Conservation (phyloP, 2,888 invertebrate genomes). For the Lasioglossum marginatum region DNA sequence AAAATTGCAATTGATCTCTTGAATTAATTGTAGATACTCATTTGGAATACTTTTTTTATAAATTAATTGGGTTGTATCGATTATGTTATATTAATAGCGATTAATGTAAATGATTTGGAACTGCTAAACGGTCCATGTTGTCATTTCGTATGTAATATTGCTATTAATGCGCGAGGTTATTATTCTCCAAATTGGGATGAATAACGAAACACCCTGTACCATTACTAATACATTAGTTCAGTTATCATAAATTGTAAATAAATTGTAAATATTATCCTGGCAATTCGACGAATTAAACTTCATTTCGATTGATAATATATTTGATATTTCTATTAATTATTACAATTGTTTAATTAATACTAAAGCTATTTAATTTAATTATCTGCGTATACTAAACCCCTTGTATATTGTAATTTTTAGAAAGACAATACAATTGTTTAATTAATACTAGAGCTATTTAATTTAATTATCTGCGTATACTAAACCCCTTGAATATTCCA, state of each 20-base stretch:
- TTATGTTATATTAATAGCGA: background rate
- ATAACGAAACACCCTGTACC: background rate
- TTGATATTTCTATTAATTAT: background rate
- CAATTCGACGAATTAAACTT: background rate
- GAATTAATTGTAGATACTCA: background rate
- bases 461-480: background rate
- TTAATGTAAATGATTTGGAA: background rate
- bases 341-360: too few relatives aligned
- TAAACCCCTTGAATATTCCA: background rate
- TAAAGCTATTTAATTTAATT: too few relatives aligned
- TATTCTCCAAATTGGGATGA: background rate
- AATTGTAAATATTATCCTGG: background rate
- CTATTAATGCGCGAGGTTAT: background rate
- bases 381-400: too few relatives aligned
- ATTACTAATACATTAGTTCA: background rate
- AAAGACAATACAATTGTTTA: background rate
- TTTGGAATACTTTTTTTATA: background rate
- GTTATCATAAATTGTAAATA: background rate
- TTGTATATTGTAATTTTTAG: too few relatives aligned
- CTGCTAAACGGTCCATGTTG: background rate
- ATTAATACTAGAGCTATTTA: background rate
- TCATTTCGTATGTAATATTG: background rate
- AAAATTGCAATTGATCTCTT: too few relatives aligned
- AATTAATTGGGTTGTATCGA: too few relatives aligned
- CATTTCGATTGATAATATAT: background rate